Evolutionary conservation across 2,888 invertebrate genomes (phyloP).

Genomic region (Sarcophaga carnaria): DNA sequence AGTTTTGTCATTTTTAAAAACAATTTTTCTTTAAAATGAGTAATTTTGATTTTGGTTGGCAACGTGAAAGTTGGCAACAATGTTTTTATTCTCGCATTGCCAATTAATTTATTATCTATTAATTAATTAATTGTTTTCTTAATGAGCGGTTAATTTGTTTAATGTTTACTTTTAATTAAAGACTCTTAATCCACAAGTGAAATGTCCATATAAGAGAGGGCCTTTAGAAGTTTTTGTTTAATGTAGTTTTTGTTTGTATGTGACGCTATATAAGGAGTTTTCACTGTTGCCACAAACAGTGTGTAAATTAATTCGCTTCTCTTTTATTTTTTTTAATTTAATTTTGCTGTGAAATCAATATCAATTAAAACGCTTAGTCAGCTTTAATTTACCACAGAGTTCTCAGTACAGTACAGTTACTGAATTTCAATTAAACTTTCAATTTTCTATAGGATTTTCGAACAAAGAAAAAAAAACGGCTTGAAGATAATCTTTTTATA

Average conservation of each 20-base stretch:
- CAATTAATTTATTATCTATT: too few species aligned
- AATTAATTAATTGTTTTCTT: too few species aligned
- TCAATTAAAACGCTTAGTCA: conserved; percentile 34
- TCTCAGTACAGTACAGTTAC: neutral
- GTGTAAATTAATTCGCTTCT: conserved; percentile 33
- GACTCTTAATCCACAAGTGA: conserved; percentile 1
- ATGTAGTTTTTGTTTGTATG: too few species aligned
- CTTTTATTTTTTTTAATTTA: neutral
- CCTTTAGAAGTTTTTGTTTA: too few species aligned
- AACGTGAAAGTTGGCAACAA: too few species aligned
- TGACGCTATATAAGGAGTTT: too few species aligned
- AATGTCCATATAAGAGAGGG: too few species aligned
- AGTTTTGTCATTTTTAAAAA: too few species aligned
- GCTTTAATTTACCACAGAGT: neutral
- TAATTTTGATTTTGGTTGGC: too few species aligned
- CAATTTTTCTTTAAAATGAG: too few species aligned
- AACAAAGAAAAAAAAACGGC: neutral
- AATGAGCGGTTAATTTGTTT: neutral
- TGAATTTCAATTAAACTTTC: conserved; percentile 35
- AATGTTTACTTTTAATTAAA: conserved; percentile 15
- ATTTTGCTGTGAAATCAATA: conserved; percentile 26
- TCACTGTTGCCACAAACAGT: too few species aligned
- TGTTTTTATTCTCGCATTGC: too few species aligned
- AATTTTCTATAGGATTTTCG: conserved; percentile 2
- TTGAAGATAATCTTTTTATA: neutral